Base-by-base conservation (phyloP, 2,888 invertebrate species). In the Parapristionchus giblindavisi region DNA sequence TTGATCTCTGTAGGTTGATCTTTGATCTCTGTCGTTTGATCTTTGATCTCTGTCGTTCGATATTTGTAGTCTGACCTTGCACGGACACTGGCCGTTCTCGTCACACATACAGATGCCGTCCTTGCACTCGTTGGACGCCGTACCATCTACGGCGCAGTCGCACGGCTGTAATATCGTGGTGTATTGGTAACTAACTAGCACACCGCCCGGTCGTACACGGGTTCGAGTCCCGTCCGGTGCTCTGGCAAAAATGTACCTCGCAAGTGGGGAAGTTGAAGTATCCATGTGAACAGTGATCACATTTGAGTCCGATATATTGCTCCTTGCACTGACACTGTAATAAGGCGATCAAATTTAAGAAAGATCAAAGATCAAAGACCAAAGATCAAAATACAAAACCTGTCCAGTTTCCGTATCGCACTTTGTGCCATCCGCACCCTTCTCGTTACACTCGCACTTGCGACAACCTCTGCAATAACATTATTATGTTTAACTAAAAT, bases 11-110 rank as follows among this genome's bases (percentile, higher is more conserved):
- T n/a, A n/a, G n/a, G n/a, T n/a, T n/a, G n/a, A n/a, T n/a, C n/a
- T 17, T n/a, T n/a, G n/a, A n/a, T n/a, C 29, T n/a, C n/a, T n/a
- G n/a, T n/a, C n/a, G n/a, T n/a, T n/a, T n/a, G 68, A 40, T 52
- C 34, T 68, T 52, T 52, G 51, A 68, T 34, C 68, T 63, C 38
- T 5, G n/a, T n/a, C n/a, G n/a, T n/a, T n/a, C n/a, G n/a, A n/a
- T n/a, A n/a, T n/a, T n/a, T n/a, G n/a, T n/a, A n/a, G n/a, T n/a
- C 87, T 85, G 87, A 93, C 93, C 91, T 95, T 96, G 90, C 96
- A 96, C n/a, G 92, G 92, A 88, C 96, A 96, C 82, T 92, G 92
- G 0, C 96, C 96, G 70, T 89, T 89, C 0, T 92, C 90, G 83
- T 93, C 92, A 84, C 94, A 94, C 48, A 91, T 90, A 85, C 94